phyloP scores from a whole-genome alignment of 2,113 vertebrate species.

The Corythornis vintsioides region DNA sequence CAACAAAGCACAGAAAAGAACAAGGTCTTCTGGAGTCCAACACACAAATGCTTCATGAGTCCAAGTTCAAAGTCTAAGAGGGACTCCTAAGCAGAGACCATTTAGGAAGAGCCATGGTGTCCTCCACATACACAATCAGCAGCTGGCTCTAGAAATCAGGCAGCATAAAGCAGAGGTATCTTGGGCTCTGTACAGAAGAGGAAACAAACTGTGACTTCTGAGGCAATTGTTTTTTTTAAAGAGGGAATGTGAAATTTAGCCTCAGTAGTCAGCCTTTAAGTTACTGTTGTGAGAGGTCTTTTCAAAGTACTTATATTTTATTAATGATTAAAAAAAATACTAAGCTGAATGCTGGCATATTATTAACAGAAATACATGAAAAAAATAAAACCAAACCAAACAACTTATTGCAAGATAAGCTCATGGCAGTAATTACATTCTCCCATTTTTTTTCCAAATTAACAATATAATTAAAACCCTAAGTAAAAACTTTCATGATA shows the following conservation, averaged over 20 bases:
- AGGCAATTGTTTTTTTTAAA: neutral
- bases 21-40: neutral
- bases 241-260: neutral
- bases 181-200: neutral
- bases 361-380: neutral
- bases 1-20: neutral
- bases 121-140: accelerated
- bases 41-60: neutral
- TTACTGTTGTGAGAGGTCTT: neutral
- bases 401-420: neutral
- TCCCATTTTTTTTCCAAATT: neutral
- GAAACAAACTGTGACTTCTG: neutral
- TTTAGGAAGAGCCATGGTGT: neutral
- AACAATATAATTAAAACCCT: neutral
- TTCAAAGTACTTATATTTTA: neutral
- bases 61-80: neutral
- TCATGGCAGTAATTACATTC: neutral
- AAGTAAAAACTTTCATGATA: neutral
- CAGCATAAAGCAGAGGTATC: neutral
- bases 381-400: neutral
- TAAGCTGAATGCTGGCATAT: neutral
- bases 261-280: neutral
- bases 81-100: neutral
- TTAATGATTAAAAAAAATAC: neutral
- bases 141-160: neutral